phyloP scores from a whole-genome alignment of 2,888 invertebrate genomes.

The Eupithecia subumbrata region DNA sequence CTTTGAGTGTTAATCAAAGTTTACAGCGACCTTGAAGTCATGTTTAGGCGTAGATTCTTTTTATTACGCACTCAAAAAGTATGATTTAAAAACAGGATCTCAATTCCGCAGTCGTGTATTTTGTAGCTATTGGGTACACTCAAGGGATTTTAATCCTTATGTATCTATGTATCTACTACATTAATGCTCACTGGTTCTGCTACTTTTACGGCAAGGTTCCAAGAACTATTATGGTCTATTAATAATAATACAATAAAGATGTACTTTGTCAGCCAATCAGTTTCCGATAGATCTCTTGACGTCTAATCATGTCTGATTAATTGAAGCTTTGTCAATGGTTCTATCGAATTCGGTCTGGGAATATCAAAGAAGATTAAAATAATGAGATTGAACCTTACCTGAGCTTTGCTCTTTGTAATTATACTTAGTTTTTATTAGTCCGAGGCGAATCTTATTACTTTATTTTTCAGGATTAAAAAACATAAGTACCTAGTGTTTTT shows the following conservation, averaged over 20 bases:
- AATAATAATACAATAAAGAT: background rate
- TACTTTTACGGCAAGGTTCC: background rate
- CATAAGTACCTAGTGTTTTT: no score
- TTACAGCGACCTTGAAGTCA: background rate
- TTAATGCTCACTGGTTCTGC: background rate
- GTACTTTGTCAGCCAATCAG: background rate
- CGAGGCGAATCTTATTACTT: background rate
- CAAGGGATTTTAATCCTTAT: background rate
- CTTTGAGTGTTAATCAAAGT: constrained; percentile 5
- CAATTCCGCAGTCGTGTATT: background rate
- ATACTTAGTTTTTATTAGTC: background rate
- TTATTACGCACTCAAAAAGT: background rate
- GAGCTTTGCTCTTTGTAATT: background rate
- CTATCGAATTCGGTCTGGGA: background rate
- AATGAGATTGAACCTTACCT: background rate
- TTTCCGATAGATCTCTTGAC: background rate
- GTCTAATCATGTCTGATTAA: constrained; percentile 9
- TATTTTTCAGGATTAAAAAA: background rate
- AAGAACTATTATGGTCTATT: background rate
- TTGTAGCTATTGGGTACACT: background rate
- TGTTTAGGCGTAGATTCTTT: background rate
- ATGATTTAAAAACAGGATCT: background rate
- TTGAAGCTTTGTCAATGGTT: constrained; percentile 2
- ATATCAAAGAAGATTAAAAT: background rate
- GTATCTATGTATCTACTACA: no score